A percentile compares a stretch with the other conserved stretches of the same genome.
Evolutionary conservation across 1,140 invertebrate genomes (phyloP).

Genomic region (Formica exsecta): DNA sequence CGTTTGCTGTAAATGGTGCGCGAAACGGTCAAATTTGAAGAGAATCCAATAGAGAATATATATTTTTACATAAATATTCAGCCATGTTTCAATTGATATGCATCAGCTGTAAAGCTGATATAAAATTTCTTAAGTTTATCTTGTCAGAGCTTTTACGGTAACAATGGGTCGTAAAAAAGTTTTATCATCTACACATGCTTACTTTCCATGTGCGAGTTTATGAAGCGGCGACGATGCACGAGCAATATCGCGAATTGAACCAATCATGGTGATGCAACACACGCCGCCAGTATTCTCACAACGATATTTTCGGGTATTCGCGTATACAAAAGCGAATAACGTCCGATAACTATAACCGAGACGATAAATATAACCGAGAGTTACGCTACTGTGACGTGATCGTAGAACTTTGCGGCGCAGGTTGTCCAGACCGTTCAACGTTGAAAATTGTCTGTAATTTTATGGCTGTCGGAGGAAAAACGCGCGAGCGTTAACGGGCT

Average conservation of each 20-base stretch:
- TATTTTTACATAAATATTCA: not conserved
- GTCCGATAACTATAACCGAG: not conserved
- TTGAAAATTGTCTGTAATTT: constrained; percentile 63
- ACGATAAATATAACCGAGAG: constrained; percentile 53
- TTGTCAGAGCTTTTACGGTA: not conserved
- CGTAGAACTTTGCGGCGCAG: constrained; percentile 50
- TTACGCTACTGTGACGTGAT: constrained; percentile 34
- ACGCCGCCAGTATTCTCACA: not conserved
- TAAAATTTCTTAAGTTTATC: constrained; percentile 20
- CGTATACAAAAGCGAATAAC: constrained; percentile 45
- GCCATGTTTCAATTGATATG: not conserved
- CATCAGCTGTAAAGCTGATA: not conserved
- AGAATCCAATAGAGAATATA: no score
- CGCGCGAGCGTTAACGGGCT: constrained; percentile 29
- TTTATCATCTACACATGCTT: constrained; percentile 22
- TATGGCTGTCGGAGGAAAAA: constrained; percentile 49
- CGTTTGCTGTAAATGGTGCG: constrained; percentile 66
- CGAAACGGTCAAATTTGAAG: constrained; percentile 77
- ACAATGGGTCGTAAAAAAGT: constrained; percentile 39
- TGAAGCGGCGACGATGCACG: constrained; percentile 39
- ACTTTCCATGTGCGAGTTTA: constrained; percentile 25
- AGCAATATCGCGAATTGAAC: constrained; percentile 62
- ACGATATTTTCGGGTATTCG: constrained; percentile 57
- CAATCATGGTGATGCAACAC: constrained; percentile 51
- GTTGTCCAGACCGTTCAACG: constrained; percentile 45